Evolutionary conservation across 2,113 vertebrate species (phyloP), one percentile per base, ranked within the genome.

Genomic region (Solea senegalensis): DNA sequence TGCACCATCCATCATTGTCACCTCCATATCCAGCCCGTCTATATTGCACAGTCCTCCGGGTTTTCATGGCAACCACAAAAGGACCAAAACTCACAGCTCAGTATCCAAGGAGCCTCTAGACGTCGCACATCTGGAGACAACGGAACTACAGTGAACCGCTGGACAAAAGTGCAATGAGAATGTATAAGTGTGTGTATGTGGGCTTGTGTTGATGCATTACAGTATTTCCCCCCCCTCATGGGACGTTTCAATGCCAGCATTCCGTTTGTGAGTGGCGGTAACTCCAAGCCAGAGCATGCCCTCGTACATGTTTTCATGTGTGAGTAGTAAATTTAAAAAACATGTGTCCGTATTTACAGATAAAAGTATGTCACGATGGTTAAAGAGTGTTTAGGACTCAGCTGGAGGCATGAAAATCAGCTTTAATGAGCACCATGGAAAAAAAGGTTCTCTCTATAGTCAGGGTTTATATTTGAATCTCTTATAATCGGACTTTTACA

Each of bases 21-120:
- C 93, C 0, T 92, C 91, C 21, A 91, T 91, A 56, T 92, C 92
- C 65, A 92, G 81, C 82, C 89, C 90, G 0, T 79, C 81, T 3
- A 66, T 91, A 53, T 7, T 85, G 59, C 70, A 87, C 4, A 83
- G 81, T 59, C 86, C 74, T 11, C 71, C 72, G 1, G 72, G 74
- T 78, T 90, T 68, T 67, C 81, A 78, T 5, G 77, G 83, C 54
- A 87, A 78, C 79, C 73, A 74, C 44, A 85, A 86, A 81, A 1
- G 69, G 39, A 81, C 73, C 69, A 87, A 86, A 83, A 79, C 67
- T 3, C 65, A 52, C 79, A 69, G 76, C 70, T 65, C 81, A 0
- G 69, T 84, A 28, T 55, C 67, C 40, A 86, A 75, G 52, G 87
- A 92, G 44, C 65, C 85, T 16, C 83, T 88, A 2, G 75, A 85